A percentile compares a stretch with the other conserved stretches of the same genome.
phyloP scores from a whole-genome alignment of 1,140 invertebrate species.

The Psilanteris sp. region DNA sequence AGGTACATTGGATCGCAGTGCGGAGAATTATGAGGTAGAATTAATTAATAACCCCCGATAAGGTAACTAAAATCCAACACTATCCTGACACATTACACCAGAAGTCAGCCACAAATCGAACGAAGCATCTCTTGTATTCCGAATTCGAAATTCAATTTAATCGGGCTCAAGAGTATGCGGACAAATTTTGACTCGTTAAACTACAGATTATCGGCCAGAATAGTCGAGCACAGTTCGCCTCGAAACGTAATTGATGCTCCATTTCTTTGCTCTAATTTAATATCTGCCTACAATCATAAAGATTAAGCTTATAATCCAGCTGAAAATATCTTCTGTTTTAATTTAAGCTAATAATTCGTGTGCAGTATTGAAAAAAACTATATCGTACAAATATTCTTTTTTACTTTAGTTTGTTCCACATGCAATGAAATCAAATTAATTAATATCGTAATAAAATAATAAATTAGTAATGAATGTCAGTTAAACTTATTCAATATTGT shows the following conservation, averaged over 20 bases:
- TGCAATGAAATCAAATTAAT: no score
- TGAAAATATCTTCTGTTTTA: no score
- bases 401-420: no score
- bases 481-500: no score
- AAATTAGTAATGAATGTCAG: no score
- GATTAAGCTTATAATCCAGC: constrained; percentile 15
- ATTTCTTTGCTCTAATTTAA: constrained; percentile 35
- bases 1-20: constrained; percentile 28
- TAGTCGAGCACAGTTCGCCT: constrained; percentile 5
- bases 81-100: constrained; percentile 61
- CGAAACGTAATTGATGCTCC: constrained; percentile 39
- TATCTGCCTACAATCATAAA: constrained; percentile 13
- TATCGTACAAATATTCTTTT: no score
- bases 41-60: constrained; percentile 63
- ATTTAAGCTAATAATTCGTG: no score
- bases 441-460: no score
- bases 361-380: no score
- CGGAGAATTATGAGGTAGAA: constrained; percentile 55
- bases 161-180: constrained; percentile 21
- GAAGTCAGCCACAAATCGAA: constrained; percentile 54
- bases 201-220: constrained; percentile 46
- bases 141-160: constrained; percentile 60
- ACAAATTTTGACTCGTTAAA: constrained; percentile 64
- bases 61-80: constrained; percentile 55
- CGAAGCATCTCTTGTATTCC: constrained; percentile 48